phyloP scores from a whole-genome alignment of 2,888 invertebrate genomes.

The Ellobium chinense region DNA sequence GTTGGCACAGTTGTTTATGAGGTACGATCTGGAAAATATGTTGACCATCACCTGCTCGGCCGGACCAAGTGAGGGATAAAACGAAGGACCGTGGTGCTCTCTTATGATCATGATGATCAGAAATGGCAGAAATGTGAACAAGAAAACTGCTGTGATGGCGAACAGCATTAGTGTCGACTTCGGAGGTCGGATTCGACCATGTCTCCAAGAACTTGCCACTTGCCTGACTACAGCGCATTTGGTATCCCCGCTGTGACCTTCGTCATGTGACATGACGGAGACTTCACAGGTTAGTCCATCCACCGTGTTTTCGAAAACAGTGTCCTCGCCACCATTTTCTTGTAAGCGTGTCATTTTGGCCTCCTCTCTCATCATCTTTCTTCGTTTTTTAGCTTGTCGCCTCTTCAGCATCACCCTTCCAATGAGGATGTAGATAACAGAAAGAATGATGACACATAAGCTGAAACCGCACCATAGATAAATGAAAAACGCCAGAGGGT shows the following conservation, averaged over 20 bases:
- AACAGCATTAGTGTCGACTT: slow-evolving; percentile 54
- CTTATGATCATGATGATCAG: slow-evolving; percentile 55
- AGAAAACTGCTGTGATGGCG: slow-evolving; percentile 56
- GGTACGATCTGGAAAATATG: slow-evolving; percentile 55
- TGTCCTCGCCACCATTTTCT: background rate
- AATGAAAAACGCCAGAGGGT: slow-evolving; percentile 51
- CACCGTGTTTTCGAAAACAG: background rate
- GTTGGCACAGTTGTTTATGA: slow-evolving; percentile 59
- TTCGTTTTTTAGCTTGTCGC: slow-evolving; percentile 32
- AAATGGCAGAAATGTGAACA: slow-evolving; percentile 55
- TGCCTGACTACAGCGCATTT: background rate
- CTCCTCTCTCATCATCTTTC: background rate
- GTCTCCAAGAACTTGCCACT: background rate
- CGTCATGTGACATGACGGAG: background rate
- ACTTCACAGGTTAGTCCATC: background rate
- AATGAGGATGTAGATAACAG: slow-evolving; percentile 53
- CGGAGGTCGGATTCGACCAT: slow-evolving; percentile 36
- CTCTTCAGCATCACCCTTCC: slow-evolving; percentile 52
- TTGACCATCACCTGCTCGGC: slow-evolving; percentile 49
- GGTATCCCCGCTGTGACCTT: background rate
- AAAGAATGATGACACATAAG: slow-evolving; percentile 49
- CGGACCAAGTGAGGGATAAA: slow-evolving; percentile 48
- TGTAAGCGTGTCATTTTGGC: background rate
- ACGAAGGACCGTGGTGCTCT: slow-evolving; percentile 37
- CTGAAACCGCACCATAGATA: slow-evolving; percentile 51